Evolutionary conservation across 2,113 vertebrate species (phyloP).

Genomic region (Balaeniceps rex): DNA sequence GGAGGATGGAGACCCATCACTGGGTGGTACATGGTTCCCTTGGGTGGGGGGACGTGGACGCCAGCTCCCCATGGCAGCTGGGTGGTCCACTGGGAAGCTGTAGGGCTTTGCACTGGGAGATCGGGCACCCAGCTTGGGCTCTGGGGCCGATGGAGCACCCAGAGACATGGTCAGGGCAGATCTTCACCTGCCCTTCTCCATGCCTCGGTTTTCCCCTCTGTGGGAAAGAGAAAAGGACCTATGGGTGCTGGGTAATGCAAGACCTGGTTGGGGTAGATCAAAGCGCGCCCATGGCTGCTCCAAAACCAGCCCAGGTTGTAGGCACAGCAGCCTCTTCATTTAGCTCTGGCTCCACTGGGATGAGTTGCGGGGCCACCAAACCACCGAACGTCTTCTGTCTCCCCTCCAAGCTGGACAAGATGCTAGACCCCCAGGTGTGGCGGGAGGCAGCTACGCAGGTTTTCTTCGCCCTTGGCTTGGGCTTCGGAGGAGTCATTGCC

Average conservation of each 20-base stretch:
- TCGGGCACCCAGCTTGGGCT: not conserved
- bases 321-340: not conserved
- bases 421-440: constrained; percentile 98
- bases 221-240: not conserved
- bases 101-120: not conserved
- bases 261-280: not conserved
- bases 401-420: constrained; percentile 88
- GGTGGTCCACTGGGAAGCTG: not conserved
- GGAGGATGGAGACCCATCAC: not conserved
- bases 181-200: not conserved
- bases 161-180: not conserved
- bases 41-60: accelerated
- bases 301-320: not conserved
- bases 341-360: not conserved
- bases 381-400: not conserved
- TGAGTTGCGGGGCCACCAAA: not conserved
- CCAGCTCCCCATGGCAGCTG: not conserved
- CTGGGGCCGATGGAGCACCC: not conserved
- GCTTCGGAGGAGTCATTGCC: constrained; percentile 96
- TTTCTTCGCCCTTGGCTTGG: constrained; percentile 94
- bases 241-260: too few relatives aligned
- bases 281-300: not conserved
- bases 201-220: not conserved
- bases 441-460: constrained; percentile 96
- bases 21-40: accelerated